Evolutionary conservation across 2,797 vertebrate species (phyloP).

Genomic region (Nyctibius grandis): DNA sequence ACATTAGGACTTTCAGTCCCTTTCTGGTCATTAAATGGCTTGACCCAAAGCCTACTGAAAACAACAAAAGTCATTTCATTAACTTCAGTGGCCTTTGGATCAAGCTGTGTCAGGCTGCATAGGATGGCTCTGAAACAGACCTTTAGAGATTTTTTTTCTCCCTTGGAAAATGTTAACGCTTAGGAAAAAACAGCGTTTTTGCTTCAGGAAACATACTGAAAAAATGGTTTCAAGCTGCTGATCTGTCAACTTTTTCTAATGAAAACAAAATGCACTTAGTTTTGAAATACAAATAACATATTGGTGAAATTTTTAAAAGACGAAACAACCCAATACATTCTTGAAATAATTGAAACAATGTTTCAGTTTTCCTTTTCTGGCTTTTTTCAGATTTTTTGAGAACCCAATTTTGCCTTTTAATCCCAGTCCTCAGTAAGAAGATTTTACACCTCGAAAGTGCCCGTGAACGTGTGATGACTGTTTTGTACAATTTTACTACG

Average conservation of each 20-base stretch:
- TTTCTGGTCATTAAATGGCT: neutral
- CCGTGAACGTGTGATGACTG: neutral
- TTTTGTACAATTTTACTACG: neutral
- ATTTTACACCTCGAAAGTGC: neutral
- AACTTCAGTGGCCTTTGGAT: neutral
- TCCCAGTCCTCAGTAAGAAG: neutral
- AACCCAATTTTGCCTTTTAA: neutral
- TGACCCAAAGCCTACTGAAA: neutral
- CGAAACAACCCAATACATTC: neutral
- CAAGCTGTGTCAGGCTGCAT: neutral
- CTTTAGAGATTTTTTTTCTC: neutral
- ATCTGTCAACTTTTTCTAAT: neutral
- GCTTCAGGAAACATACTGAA: conserved; percentile 6
- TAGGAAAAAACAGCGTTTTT: neutral
- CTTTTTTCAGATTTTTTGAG: neutral
- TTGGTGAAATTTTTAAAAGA: neutral
- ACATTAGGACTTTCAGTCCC: neutral
- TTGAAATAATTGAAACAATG: neutral
- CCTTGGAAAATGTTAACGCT: neutral
- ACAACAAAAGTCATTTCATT: neutral
- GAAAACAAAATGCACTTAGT: neutral
- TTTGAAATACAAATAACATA: neutral
- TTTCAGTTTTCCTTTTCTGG: neutral
- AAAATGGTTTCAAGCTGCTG: neutral
- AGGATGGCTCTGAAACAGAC: neutral